A percentile compares a stretch with the other conserved stretches of the same genome.
Conservation (phyloP, 2,797 vertebrate species). For the Taeniopygia guttata region DNA sequence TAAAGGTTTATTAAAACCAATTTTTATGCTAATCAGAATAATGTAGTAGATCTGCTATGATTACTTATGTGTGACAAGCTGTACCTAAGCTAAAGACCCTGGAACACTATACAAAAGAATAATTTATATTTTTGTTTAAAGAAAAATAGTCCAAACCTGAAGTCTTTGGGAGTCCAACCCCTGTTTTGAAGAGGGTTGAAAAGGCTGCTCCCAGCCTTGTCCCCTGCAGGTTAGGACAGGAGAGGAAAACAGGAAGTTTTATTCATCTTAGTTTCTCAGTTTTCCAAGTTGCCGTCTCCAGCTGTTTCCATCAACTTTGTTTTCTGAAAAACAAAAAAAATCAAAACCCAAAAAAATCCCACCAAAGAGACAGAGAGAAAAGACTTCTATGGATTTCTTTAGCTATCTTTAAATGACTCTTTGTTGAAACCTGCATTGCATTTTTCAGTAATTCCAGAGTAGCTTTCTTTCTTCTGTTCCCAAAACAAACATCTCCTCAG, state of each 20-base stretch:
- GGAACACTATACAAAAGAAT: not conserved
- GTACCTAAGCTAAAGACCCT: constrained; percentile 4
- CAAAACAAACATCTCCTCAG: constrained; percentile 58
- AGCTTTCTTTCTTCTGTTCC: constrained; percentile 57
- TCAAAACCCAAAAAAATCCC: not conserved
- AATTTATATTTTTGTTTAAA: constrained; percentile 19
- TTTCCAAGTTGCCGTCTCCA: constrained; percentile 69
- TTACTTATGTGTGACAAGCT: not conserved
- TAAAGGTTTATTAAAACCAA: not conserved
- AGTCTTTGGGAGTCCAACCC: constrained; percentile 38
- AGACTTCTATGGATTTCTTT: not conserved
- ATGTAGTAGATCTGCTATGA: not conserved
- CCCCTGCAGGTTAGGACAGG: constrained; percentile 28
- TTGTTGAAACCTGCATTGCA: constrained; percentile 43
- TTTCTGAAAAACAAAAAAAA: not conserved
- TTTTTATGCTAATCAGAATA: not conserved
- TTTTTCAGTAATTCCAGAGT: not conserved
- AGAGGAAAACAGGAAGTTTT: constrained; percentile 72
- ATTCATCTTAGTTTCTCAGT: constrained; percentile 62
- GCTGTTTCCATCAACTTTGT: constrained; percentile 67
- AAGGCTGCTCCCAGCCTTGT: not conserved
- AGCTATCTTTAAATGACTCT: constrained; percentile 34
- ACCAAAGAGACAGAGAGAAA: not conserved
- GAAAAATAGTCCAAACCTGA: not conserved
- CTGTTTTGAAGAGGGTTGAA: constrained; percentile 53